A percentile compares a stretch with the other conserved stretches of the same genome.
Evolutionary conservation across 2,113 vertebrate species (phyloP).

Genomic region (Mesoclemmys tuberculata): DNA sequence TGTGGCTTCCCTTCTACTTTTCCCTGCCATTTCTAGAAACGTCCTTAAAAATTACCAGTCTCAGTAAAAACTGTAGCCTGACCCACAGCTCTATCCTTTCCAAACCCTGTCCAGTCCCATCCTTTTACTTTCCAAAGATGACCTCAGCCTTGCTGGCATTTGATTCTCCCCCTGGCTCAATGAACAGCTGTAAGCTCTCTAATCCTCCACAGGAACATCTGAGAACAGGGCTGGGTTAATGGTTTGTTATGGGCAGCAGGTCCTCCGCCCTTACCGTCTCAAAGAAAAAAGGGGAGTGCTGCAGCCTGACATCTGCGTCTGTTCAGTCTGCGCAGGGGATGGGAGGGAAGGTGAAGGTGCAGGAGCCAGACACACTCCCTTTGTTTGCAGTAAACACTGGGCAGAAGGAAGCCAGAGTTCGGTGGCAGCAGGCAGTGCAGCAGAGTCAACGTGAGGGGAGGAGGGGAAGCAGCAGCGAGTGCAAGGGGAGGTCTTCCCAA

Average conservation of each 20-base stretch:
- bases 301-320: slow-evolving; percentile 22
- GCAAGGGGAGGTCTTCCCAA: neutral
- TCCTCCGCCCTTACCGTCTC: neutral
- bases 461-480: neutral
- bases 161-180: slow-evolving; percentile 6
- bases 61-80: slow-evolving; percentile 13
- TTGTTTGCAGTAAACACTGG: slow-evolving; percentile 79
- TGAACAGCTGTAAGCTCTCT: neutral
- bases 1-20: neutral
- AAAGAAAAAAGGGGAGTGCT: neutral
- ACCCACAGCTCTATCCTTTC: neutral
- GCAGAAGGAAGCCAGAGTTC: slow-evolving; percentile 55
- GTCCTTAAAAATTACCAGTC: neutral
- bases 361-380: slow-evolving; percentile 68
- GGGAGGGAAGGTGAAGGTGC: slow-evolving; percentile 1
- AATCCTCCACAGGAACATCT: neutral
- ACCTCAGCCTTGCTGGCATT: slow-evolving; percentile 26
- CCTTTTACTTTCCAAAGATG: slow-evolving; percentile 13
- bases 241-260: neutral
- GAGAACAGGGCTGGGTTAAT: slow-evolving; percentile 4
- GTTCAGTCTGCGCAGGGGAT: neutral
- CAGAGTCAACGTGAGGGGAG: neutral
- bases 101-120: neutral
- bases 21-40: neutral
- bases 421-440: slow-evolving; percentile 20